Base-by-base conservation (phyloP, 1,140 invertebrate genomes). In the Agrilus planipennis region DNA sequence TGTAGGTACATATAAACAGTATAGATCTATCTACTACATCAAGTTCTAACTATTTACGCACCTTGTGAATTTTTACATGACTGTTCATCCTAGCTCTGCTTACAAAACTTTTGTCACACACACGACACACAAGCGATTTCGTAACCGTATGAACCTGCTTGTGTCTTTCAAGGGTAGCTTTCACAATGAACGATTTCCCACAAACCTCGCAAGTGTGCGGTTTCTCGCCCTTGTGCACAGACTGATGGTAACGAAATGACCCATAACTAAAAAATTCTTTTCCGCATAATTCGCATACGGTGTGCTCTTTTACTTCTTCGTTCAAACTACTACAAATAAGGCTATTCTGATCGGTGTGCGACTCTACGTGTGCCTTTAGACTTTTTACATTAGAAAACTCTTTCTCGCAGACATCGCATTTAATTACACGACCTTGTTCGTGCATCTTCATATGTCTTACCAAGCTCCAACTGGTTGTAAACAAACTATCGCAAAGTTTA, bases 81-180 rank as follows among this genome's bases (percentile, higher is more conserved):
- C 39, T 47, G 11, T 44, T 55, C 1, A 54, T 36, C 1, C 41
- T 44, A 5, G 52, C 47, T 44, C 44, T 49, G 7, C 44, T 45
- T 7, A 50, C 46, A 4, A 29, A n/a, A 3, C 4, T 11, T 52
- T 79, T 73, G 4, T 66, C 61, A 55, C 83, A 86, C 23, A 72
- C 65, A 25, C 65, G 61, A 54, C 81, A 84, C 47, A 72, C 69
- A 57, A 81, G 84, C 0, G 81, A 82, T 47, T 78, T 71, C 51
- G 82, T 77, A 3, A 82, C 82, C 18, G 77, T 81, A 61, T 85
- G 81, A 51, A 78, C 66, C 51, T 80, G 65, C 45, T 81, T 78
- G 61, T 86, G 83, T 18, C 82, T 81, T 39, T 81, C 73, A 9
- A 85, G 64, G 18, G 71, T 75, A 20, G 80, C 84, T 14, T 51